Conservation (phyloP, 2,113 vertebrate species). For the Tichodroma muraria region DNA sequence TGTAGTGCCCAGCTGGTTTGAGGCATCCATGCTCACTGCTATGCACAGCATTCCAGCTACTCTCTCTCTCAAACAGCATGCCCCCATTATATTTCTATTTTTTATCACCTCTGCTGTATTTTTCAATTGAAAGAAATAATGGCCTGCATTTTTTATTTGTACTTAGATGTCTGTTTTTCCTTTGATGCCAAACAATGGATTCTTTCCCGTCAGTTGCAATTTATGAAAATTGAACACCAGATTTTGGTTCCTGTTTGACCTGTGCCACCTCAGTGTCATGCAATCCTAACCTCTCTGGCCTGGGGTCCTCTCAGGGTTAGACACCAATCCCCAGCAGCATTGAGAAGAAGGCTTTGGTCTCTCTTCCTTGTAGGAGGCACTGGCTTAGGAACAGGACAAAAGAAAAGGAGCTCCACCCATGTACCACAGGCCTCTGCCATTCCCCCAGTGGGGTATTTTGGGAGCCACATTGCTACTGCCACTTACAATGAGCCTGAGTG, state of each 20-base stretch:
- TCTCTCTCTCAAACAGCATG: background rate
- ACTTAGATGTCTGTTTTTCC: background rate
- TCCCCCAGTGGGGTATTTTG: background rate
- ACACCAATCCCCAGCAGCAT: background rate
- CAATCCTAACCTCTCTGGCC: background rate
- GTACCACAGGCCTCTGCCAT: background rate
- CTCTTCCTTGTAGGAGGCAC: background rate
- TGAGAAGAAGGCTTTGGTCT: background rate
- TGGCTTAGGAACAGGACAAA: background rate
- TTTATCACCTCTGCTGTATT: background rate
- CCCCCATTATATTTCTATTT: background rate
- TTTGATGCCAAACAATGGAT: background rate
- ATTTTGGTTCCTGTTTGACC: background rate
- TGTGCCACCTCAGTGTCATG: background rate
- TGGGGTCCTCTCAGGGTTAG: background rate
- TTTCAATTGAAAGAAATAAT: background rate
- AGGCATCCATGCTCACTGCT: rapidly evolving
- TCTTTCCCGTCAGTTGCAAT: background rate
- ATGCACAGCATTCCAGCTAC: background rate
- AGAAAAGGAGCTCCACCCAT: rapidly evolving
- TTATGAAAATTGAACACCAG: background rate
- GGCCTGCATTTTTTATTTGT: background rate
- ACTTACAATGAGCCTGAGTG: background rate
- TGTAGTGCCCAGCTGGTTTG: background rate
- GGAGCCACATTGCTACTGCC: rapidly evolving